These are phyloP conservation scores for Sarcophaga carnaria DNA, from an alignment of 2,888 invertebrate genomes.

Conservation along the genomic window DNA sequence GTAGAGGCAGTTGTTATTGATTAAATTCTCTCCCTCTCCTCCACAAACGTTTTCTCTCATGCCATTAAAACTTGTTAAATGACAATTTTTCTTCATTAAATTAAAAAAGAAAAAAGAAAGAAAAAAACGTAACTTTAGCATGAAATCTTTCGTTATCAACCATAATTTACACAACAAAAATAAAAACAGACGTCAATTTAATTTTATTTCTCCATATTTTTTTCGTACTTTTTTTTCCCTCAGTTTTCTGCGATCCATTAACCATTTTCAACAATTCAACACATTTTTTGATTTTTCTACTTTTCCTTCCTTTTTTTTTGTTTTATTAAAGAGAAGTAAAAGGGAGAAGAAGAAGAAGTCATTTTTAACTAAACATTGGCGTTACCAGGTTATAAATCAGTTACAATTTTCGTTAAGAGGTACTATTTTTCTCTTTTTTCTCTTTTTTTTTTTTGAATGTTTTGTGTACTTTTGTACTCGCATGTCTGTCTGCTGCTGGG, in stretches of 20 bases:
- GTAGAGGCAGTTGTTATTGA: too few species aligned
- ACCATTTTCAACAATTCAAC: conserved; percentile 66
- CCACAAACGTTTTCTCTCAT: background rate
- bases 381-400: conserved; percentile 72
- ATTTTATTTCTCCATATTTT: conserved; percentile 64
- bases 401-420: conserved; percentile 42
- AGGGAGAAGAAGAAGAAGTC: conserved; percentile 30
- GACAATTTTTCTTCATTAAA: conserved; percentile 22
- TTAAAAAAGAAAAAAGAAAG: background rate
- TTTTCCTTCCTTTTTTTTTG: conserved; percentile 34
- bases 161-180: conserved; percentile 54
- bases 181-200: conserved; percentile 64
- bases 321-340: conserved; percentile 8
- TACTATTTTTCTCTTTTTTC: conserved; percentile 13
- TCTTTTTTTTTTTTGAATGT: background rate
- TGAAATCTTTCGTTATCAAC: conserved; percentile 57
- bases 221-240: conserved; percentile 15
- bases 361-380: conserved; percentile 69
- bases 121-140: background rate
- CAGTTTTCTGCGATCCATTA: conserved; percentile 43
- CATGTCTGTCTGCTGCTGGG: background rate
- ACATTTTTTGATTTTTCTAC: conserved; percentile 48
- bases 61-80: conserved; percentile 1
- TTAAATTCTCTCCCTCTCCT: too few species aligned
- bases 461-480: background rate